Conservation (phyloP, 2,797 vertebrate genomes). For the Gorsachius magnificus region DNA sequence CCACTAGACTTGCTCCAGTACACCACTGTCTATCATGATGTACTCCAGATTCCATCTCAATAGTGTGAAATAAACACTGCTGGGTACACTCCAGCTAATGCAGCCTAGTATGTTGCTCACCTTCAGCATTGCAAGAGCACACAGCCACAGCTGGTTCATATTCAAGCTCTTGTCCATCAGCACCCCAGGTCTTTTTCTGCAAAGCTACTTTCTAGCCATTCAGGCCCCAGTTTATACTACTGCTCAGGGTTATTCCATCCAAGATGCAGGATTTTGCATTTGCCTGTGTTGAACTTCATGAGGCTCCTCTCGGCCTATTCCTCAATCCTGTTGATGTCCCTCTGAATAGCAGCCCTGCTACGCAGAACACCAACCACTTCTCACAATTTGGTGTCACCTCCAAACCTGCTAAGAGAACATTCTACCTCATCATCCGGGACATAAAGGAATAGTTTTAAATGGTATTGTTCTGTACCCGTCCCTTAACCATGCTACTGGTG, state of each 20-base stretch:
- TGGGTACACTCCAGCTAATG: not conserved
- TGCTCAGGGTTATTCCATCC: not conserved
- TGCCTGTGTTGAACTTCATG: not conserved
- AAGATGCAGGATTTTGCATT: not conserved
- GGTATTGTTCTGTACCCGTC: not conserved
- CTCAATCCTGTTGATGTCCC: not conserved
- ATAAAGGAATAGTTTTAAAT: not conserved
- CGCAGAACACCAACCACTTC: not conserved
- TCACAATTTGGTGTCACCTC: not conserved
- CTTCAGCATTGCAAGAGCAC: not conserved
- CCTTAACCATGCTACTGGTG: not conserved
- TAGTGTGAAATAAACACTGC: not conserved
- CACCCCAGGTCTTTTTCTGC: not conserved
- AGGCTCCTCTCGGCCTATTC: not conserved
- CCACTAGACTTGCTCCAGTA: not conserved
- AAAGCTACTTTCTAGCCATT: not conserved
- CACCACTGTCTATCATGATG: not conserved
- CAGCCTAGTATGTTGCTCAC: not conserved
- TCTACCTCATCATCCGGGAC: not conserved
- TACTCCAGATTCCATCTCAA: not conserved
- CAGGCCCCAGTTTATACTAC: not conserved
- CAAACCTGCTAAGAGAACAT: not conserved
- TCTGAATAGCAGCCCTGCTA: not conserved
- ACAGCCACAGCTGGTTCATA: not conserved
- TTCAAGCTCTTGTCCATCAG: not conserved